These are phyloP conservation scores for Psophia crepitans DNA, from an alignment of 2,113 vertebrate species.

Conservation along the genomic window DNA sequence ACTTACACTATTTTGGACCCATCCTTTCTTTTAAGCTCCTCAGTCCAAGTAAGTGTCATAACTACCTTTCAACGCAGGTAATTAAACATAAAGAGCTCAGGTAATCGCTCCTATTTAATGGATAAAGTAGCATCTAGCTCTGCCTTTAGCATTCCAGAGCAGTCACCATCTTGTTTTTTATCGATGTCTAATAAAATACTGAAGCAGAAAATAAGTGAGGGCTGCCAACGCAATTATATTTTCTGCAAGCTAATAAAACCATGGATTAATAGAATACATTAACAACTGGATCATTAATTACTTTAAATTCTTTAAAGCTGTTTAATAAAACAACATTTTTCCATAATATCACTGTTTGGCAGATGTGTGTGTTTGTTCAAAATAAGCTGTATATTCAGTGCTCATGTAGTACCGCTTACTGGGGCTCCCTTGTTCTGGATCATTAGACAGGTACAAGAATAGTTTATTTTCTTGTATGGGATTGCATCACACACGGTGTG, in stretches of 20 bases:
- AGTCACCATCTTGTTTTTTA: background rate
- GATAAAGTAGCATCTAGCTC: background rate
- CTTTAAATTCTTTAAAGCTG: background rate
- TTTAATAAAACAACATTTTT: background rate
- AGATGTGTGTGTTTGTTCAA: background rate
- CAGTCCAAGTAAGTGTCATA: background rate
- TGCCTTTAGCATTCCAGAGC: background rate
- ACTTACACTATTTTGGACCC: background rate
- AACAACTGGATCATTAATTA: background rate
- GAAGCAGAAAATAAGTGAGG: background rate
- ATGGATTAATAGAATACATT: background rate
- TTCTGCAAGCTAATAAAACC: background rate
- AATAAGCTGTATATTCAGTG: background rate
- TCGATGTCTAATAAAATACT: background rate
- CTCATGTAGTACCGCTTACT: background rate
- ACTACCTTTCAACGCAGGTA: background rate
- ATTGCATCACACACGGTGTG: background rate
- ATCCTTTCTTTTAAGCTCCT: background rate
- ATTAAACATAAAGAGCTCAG: background rate
- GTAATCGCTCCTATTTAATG: background rate
- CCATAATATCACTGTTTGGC: background rate
- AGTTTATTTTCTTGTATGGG: background rate
- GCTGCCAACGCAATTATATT: background rate
- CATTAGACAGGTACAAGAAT: background rate
- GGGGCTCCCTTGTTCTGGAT: background rate